Base-by-base conservation (phyloP, 2,888 invertebrate species). In the Mamestra brassicae region DNA sequence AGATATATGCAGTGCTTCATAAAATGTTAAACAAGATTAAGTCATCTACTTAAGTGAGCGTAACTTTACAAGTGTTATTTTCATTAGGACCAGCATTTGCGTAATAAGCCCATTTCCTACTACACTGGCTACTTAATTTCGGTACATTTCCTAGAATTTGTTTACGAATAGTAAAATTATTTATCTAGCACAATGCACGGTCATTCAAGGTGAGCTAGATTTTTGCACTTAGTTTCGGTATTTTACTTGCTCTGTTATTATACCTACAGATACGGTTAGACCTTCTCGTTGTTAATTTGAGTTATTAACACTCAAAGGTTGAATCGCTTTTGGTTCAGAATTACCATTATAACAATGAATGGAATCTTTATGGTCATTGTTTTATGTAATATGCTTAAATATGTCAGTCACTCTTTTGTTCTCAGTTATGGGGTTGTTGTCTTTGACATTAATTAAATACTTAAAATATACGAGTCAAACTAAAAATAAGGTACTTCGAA, bases 201-300 rank as follows among this genome's bases (percentile, higher is more conserved):
- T 68, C 26, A 74, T 70, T 75, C 83, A 85, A 83, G 85, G 85
- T 73, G 50, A 83, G 58, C 72, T 75, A 66, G 70, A 82, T 71
- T 72, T 80, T 78, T 68, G 71, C 64, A 72, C 58, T 82, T 74
- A n/a, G 63, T 70, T 81, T 84, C 58, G 66, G 60, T 84, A 66
- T 75, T 69, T 69, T 80, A 67, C 60, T 69, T 50, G 45, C 26
- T 71, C 36, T 65, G 81, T 71, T 74, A 85, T 72, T 70, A 65
- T 42, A 68, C 61, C 61, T 61, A 55, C 68, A 63, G 62, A 66
- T 64, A 72, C 36, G 50, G 58, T 68, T 60, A 64, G 75, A 83
- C 85, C 68, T 83, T 73, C 76, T 70, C 17, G 45, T 76, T 54
- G 62, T 64, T 80, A 67, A 66, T 68, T 81, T 61, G 45, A 67